These are phyloP conservation scores for Furnarius figulus DNA, from an alignment of 2,113 vertebrate species.

Conservation along the genomic window DNA sequence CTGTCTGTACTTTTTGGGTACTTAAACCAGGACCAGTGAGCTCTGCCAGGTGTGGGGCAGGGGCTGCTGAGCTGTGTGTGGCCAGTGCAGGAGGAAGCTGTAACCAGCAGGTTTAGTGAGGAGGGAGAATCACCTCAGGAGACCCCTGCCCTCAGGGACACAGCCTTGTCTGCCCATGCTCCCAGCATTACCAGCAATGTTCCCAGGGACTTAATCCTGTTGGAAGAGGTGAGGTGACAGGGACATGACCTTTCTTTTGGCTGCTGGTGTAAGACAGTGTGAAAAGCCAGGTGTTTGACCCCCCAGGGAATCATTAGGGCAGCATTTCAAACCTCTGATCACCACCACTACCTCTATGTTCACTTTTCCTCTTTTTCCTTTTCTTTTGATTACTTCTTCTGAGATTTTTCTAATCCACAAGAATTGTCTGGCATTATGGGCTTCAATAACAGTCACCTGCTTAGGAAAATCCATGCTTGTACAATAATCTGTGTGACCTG, in stretches of 20 bases:
- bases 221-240: not conserved
- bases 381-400: not conserved
- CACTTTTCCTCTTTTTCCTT: not conserved
- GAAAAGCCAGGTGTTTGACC: not conserved
- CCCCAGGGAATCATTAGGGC: not conserved
- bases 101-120: not conserved
- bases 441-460: not conserved
- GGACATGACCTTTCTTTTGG: not conserved
- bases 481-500: not conserved
- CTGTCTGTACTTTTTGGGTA: not conserved
- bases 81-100: not conserved
- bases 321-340: not conserved
- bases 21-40: not conserved
- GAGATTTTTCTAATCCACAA: not conserved
- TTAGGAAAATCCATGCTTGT: not conserved
- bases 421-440: not conserved
- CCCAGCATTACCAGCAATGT: not conserved
- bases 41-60: not conserved
- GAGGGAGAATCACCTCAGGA: not conserved
- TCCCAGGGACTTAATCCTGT: not conserved
- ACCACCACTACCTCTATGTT: not conserved
- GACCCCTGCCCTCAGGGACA: not conserved
- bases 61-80: not conserved
- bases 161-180: not conserved
- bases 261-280: not conserved